Conservation (phyloP, 1,140 invertebrate genomes). For the Drosophila nannoptera region DNA sequence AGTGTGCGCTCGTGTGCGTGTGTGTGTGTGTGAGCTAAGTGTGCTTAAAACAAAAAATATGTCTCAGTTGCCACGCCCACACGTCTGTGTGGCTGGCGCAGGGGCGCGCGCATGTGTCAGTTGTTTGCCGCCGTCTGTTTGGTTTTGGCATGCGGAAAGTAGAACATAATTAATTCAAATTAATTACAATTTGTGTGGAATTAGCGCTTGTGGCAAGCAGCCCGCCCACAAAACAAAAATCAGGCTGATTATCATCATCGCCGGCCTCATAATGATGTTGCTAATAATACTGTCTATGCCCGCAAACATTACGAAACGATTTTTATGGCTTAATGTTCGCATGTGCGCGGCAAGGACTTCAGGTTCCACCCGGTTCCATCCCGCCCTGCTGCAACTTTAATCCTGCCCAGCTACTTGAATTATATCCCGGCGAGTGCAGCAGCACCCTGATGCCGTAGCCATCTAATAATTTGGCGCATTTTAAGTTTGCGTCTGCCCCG, state of each 20-base stretch:
- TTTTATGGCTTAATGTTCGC: conserved; percentile 47
- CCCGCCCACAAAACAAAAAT: conserved; percentile 26
- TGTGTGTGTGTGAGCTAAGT: conserved; percentile 12
- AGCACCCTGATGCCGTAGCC: conserved; percentile 1
- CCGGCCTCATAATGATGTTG: conserved; percentile 6
- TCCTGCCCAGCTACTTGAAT: conserved; percentile 30
- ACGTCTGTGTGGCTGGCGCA: conserved; percentile 35
- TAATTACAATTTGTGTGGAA: conserved; percentile 77
- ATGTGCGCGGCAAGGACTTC: conserved; percentile 4
- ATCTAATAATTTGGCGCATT: conserved; percentile 39
- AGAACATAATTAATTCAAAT: conserved; percentile 78
- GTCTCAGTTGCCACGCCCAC: conserved; percentile 41
- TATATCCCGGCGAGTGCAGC: conserved; percentile 21
- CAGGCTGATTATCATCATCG: conserved; percentile 16
- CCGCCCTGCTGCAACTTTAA: conserved; percentile 10
- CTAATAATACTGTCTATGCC: conserved; percentile 18
- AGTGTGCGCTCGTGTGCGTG: neutral
- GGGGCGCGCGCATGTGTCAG: conserved; percentile 1
- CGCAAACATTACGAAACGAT: conserved; percentile 36
- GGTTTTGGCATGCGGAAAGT: conserved; percentile 66
- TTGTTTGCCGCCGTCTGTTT: conserved; percentile 42
- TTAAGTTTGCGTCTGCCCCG: conserved; percentile 4
- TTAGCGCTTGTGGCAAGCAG: conserved; percentile 68
- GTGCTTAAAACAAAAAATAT: conserved; percentile 58
- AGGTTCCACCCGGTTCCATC: neutral